Conservation (phyloP, 2,113 vertebrate genomes). For the Istiophorus platypterus region DNA sequence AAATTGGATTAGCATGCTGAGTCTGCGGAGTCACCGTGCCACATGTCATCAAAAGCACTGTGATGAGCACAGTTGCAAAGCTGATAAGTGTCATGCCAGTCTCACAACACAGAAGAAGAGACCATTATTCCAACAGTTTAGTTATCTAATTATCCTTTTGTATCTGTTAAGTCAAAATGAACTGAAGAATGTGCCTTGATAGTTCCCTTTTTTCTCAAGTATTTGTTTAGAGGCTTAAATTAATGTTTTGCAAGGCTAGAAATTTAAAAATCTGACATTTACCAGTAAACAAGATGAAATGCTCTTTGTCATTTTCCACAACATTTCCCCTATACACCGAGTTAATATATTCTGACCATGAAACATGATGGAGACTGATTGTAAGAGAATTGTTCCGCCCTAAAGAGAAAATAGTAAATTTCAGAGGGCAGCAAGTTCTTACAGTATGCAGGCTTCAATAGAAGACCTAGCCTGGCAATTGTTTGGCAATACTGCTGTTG, state of each 20-base stretch:
- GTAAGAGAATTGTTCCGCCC: neutral
- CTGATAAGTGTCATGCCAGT: conserved; percentile 11
- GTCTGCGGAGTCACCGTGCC: conserved; percentile 53
- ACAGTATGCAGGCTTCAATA: neutral
- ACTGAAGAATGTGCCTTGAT: neutral
- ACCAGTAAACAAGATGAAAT: neutral
- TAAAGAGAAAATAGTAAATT: neutral
- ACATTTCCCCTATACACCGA: neutral
- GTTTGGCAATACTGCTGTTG: neutral
- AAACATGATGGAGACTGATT: neutral
- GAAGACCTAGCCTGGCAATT: neutral
- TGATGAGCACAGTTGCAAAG: conserved; percentile 7
- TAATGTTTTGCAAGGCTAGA: neutral
- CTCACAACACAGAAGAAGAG: neutral
- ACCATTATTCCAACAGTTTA: neutral
- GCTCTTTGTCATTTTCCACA: neutral
- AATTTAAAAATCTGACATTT: neutral
- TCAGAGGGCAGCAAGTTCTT: neutral
- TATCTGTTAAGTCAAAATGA: neutral
- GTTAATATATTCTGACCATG: neutral
- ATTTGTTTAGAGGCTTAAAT: neutral
- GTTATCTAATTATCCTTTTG: neutral
- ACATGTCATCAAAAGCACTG: conserved; percentile 43
- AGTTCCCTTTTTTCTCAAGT: neutral
- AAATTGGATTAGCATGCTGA: conserved; percentile 72